Percentiles rank a stretch among this genome's conserved stretches.
Evolutionary conservation across 2,888 invertebrate genomes (phyloP).

Genomic region (Miltochrista miniata): DNA sequence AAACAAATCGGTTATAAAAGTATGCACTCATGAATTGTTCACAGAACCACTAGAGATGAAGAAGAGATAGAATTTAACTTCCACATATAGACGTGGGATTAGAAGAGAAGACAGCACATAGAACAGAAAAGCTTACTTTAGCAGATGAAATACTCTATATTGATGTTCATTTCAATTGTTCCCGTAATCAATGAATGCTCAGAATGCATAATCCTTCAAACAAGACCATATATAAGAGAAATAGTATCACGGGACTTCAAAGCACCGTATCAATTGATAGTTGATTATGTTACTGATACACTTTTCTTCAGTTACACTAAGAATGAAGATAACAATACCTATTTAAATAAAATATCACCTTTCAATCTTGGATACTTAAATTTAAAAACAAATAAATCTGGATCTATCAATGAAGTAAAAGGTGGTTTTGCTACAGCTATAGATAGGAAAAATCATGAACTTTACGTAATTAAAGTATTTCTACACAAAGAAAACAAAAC

Average conservation of each 20-base stretch:
- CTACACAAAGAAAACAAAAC: not conserved
- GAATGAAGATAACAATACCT: not conserved
- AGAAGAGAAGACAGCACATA: no score
- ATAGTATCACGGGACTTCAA: not conserved
- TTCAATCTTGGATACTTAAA: not conserved
- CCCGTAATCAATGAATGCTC: not conserved
- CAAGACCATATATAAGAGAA: not conserved
- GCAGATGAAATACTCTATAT: not conserved
- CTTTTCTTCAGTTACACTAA: not conserved
- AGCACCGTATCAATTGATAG: not conserved
- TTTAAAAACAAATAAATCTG: not conserved
- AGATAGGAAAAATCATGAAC: not conserved
- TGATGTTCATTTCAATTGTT: not conserved
- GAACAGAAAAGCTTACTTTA: not conserved
- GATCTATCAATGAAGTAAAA: not conserved
- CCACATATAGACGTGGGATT: no score
- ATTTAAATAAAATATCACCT: not conserved
- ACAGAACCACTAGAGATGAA: no score
- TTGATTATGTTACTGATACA: not conserved
- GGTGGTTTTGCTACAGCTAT: not conserved
- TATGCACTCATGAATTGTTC: no score
- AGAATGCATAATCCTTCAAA: not conserved
- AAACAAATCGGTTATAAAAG: no score
- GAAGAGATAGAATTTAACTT: no score
- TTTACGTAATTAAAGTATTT: not conserved